phyloP scores from a whole-genome alignment of 2,797 vertebrate genomes.

The Leptodactylus fallax region DNA sequence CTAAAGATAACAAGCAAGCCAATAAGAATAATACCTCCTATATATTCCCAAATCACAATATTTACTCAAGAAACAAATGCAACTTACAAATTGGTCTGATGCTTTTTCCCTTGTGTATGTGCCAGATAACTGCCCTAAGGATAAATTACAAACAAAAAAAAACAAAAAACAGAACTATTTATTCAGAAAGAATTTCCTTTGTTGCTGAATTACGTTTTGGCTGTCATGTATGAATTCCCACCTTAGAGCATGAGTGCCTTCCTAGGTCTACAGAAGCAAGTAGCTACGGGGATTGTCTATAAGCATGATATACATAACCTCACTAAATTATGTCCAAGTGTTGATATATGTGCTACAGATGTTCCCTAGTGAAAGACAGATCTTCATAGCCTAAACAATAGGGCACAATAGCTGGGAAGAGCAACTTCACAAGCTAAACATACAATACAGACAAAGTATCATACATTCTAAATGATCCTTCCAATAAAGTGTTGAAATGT shows the following conservation, averaged over 20 bases:
- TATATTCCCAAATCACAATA: neutral
- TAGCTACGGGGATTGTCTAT: neutral
- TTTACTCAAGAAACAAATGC: neutral
- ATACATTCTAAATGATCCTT: no score
- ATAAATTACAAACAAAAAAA: neutral
- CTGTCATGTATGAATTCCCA: neutral
- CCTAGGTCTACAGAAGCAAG: neutral
- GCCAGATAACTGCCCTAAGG: slow-evolving; percentile 95
- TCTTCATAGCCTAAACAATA: no score
- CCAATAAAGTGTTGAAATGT: no score
- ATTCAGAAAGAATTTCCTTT: neutral
- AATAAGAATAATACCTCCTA: neutral
- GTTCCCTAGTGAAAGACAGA: no score
- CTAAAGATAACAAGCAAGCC: slow-evolving; percentile 70
- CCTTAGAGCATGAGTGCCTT: neutral
- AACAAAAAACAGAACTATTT: neutral
- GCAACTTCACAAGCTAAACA: no score
- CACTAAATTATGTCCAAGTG: no score
- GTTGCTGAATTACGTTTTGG: neutral
- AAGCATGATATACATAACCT: neutral
- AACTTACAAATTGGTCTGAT: slow-evolving; percentile 98
- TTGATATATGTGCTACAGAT: no score
- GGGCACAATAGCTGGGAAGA: neutral
- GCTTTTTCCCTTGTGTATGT: slow-evolving; percentile 98
- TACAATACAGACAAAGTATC: no score